Evolutionary conservation across 2,797 vertebrate species (phyloP).

Genomic region (Sebastes ruberrimus): DNA sequence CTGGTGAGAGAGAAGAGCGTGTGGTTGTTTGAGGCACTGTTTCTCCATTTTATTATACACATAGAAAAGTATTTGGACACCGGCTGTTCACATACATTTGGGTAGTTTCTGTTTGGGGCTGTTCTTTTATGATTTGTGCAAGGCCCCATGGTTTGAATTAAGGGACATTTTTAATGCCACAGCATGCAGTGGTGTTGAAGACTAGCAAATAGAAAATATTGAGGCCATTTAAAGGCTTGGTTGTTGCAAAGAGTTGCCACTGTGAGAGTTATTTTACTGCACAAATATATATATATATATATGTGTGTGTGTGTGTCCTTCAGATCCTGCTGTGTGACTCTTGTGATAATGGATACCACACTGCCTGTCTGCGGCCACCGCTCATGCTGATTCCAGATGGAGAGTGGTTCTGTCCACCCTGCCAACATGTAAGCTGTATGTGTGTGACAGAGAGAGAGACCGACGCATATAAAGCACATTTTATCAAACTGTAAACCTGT

Average conservation of each 20-base stretch:
- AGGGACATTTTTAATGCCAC: background rate
- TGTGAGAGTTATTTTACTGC: background rate
- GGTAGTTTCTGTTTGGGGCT: background rate
- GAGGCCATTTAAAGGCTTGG: background rate
- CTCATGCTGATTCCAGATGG: slow-evolving; percentile 98
- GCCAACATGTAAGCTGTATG: slow-evolving; percentile 89
- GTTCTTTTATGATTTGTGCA: background rate
- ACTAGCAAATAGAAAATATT: background rate
- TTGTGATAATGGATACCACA: slow-evolving; percentile 96
- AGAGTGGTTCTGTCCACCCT: slow-evolving; percentile 98
- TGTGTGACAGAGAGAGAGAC: background rate
- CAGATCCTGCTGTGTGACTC: slow-evolving; percentile 97
- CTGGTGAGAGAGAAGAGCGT: slow-evolving; percentile 80
- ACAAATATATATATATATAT: background rate
- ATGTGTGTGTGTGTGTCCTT: background rate
- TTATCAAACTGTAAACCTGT: background rate
- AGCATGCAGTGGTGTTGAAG: background rate
- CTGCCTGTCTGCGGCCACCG: slow-evolving; percentile 95
- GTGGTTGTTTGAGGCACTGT: background rate
- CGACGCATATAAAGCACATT: background rate
- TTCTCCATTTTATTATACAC: background rate
- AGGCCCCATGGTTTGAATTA: background rate
- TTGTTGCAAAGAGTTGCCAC: background rate
- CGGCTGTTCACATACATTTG: background rate
- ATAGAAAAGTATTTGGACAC: background rate